These are phyloP conservation scores for Vidua chalybeata DNA, from an alignment of 2,113 vertebrate genomes.

Conservation along the genomic window DNA sequence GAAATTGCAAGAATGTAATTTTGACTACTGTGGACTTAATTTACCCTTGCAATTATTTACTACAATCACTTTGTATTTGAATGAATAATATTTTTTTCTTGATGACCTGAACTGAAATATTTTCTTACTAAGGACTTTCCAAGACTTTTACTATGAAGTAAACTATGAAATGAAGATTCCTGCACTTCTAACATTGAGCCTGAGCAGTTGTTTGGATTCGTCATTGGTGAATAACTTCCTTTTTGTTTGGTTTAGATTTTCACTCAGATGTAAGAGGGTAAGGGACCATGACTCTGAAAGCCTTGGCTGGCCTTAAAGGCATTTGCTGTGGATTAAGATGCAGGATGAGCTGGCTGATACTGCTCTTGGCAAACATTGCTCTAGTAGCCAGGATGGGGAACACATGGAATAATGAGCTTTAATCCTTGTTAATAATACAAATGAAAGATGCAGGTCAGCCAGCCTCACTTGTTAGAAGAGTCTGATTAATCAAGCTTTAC, in stretches of 20 bases:
- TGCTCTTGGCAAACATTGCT: background rate
- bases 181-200: background rate
- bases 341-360: background rate
- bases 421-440: conserved; percentile 2
- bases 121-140: background rate
- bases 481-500: background rate
- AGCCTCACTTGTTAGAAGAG: background rate
- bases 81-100: background rate
- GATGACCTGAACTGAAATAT: background rate
- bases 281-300: background rate
- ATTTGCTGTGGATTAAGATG: background rate
- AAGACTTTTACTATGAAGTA: background rate
- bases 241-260: background rate
- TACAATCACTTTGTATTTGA: background rate
- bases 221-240: background rate
- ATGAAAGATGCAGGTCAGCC: background rate
- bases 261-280: background rate
- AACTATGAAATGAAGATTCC: background rate
- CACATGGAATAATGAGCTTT: background rate
- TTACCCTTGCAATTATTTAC: background rate
- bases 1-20: background rate
- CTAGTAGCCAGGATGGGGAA: background rate
- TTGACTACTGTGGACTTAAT: background rate
- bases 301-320: background rate
- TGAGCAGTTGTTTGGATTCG: background rate